Evolutionary conservation across 2,888 invertebrate genomes (phyloP), one percentile per base, ranked within the genome.

Genomic region (Morpho achilles): DNA sequence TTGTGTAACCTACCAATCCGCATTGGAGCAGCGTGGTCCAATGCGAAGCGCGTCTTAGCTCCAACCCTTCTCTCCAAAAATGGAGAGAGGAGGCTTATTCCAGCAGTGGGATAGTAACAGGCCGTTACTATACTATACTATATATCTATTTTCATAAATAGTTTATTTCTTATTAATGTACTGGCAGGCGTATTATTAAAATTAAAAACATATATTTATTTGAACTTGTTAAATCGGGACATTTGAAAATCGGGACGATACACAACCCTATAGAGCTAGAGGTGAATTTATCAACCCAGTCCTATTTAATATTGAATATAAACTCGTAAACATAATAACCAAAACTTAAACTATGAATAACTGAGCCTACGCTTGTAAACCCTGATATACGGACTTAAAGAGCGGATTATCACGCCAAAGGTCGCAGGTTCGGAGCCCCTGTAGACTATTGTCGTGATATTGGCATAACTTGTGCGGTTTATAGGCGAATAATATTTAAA

Each of bases 271-370:
- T n/a, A 8, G 70, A 43, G 51, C 51, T 52, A 65, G 57, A 64
- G 61, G 56, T 57, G 60, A 66, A 68, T 69, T 65, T 69, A 68
- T 66, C 57, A 64, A 62, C 59, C 52, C 50, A 47, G 63, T 56
- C 61, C 44, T 48, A 53, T 56, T 64, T 65, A 62, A 69, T 67
- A 71, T 70, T 68, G 67, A 68, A 66, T 67, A 64, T 63, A 66
- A 65, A 65, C 66, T 61, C 59, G 55, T 59, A 61, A 66, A 65
- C 58, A 66, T 68, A 65, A 68, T 68, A 65, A 63, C 66, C 60
- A 47, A 59, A 69, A 70, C 64, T 72, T 72, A 59, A 54, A 58
- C 67, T 66, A 67, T 69, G 68, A 68, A 69, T 70, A 69, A 69
- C 69, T 59, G 61, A 61, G 49, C 50, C 58, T 55, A 56, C 47